Conservation (phyloP, 2,888 invertebrate genomes). For the Athalia cordata region DNA sequence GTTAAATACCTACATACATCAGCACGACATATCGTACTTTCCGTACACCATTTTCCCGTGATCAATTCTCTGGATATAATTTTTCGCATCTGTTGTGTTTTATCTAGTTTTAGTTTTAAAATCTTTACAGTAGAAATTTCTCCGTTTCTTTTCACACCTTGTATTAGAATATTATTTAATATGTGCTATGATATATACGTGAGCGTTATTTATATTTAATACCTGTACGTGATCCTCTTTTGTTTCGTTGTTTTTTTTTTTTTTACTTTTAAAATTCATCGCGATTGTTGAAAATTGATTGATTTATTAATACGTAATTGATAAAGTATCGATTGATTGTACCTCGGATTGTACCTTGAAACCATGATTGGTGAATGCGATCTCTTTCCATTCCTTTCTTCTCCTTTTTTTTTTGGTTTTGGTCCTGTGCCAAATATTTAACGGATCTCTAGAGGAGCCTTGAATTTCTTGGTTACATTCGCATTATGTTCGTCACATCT, state of each 20-base stretch:
- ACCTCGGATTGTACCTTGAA: not conserved
- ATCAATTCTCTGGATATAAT: constrained; percentile 41
- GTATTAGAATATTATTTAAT: too few species aligned
- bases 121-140: not conserved
- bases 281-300: constrained; percentile 11
- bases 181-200: too few species aligned
- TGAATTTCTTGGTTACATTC: too few species aligned
- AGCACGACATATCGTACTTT: constrained; percentile 46
- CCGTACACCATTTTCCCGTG: constrained; percentile 58
- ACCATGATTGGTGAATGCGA: constrained; percentile 19
- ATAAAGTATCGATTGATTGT: constrained; percentile 35
- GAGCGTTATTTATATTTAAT: too few species aligned
- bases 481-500: too few species aligned
- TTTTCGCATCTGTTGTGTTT: not conserved
- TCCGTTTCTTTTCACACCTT: too few species aligned
- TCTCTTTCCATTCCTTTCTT: not conserved
- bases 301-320: not conserved
- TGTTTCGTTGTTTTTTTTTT: not conserved
- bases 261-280: not conserved
- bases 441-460: too few species aligned
- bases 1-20: not conserved
- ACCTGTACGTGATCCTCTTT: too few species aligned
- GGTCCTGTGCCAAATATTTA: not conserved
- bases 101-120: not conserved
- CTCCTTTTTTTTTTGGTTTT: not conserved